phyloP scores from a whole-genome alignment of 1,140 invertebrate species.

The Tribolium madens region DNA sequence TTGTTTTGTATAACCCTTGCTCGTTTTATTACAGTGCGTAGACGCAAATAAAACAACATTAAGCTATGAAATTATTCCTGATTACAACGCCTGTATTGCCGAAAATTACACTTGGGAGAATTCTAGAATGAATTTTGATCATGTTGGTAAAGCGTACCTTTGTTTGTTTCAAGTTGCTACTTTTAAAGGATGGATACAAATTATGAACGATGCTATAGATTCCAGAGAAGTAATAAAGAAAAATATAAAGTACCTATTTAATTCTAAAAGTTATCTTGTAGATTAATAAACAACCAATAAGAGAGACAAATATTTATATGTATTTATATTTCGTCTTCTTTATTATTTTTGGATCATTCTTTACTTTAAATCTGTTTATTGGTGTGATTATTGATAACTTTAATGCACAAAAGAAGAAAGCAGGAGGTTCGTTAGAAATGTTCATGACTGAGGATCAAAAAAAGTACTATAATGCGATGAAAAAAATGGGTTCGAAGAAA shows the following conservation, averaged over 20 bases:
- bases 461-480: constrained; percentile 99
- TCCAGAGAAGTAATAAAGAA: constrained; percentile 81
- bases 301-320: constrained; percentile 96
- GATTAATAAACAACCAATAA: constrained; percentile 89
- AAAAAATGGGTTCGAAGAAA: constrained; percentile 99
- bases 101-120: constrained; percentile 98
- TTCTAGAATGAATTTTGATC: constrained; percentile 98
- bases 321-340: constrained; percentile 99
- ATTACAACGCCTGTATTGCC: constrained; percentile 83
- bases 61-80: constrained; percentile 88
- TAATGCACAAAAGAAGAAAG: constrained; percentile 99
- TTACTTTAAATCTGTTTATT: constrained; percentile 97
- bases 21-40: constrained; percentile 78
- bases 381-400: constrained; percentile 99
- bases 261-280: constrained; percentile 66
- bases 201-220: constrained; percentile 98
- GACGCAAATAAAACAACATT: constrained; percentile 84
- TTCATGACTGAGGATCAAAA: constrained; percentile 99
- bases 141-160: constrained; percentile 96
- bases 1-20: neutral
- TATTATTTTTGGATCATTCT: constrained; percentile 97
- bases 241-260: neutral
- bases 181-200: constrained; percentile 94
- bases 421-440: constrained; percentile 97
- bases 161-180: constrained; percentile 99